Evolutionary conservation across 2,113 vertebrate genomes (phyloP), one percentile per base, ranked within the genome.

Genomic region (Lasiurus cinereus): DNA sequence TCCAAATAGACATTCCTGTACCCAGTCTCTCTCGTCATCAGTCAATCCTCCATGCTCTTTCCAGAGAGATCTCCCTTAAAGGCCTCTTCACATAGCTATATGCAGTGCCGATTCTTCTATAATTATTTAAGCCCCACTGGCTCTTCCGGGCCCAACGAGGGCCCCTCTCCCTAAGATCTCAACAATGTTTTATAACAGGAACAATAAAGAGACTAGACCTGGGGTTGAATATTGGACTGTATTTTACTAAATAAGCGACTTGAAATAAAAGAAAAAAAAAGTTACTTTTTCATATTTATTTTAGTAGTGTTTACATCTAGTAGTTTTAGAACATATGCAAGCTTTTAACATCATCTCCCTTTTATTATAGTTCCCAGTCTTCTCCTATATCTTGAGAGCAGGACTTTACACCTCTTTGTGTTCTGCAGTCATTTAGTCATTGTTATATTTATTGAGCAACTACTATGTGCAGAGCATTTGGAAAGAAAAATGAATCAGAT

Each of bases 391-490:
- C 67, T 72, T 3, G 11, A 93, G 70, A 80, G 36, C 54, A 94
- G 43, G 84, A 62, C 31, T 21, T 43, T 46, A 79, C 16, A 83
- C 21, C 4, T 94, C 24, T 91, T 73, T 93, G 74, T 39, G 29
- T 72, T 95, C 70, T 56, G 14, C 22, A 83, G 66, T 66, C 29
- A 82, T 67, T 39, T 79, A 85, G 48, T 56, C n/a, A 27, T 39
- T 92, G 62, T 27, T 83, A 69, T 93, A 83, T 92, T 96, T 88
- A 93, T 46, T 56, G 78, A 91, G 52, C 46, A 67, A 48, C 52
- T 94, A 91, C 36, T 89, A 78, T 86, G 22, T 73, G n/a, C 64
- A 83, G 74, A 24, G 2, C 59, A 96, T 83, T 29, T 79, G 39
- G 39, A 22, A 9, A 27, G 76, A 85, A 91, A 56, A 86, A 67